A percentile compares a stretch with the other conserved stretches of the same genome.
These are phyloP conservation scores for Muricea muricata DNA, from an alignment of 92 coral and sea anemone genomes.

Conservation along the genomic window DNA sequence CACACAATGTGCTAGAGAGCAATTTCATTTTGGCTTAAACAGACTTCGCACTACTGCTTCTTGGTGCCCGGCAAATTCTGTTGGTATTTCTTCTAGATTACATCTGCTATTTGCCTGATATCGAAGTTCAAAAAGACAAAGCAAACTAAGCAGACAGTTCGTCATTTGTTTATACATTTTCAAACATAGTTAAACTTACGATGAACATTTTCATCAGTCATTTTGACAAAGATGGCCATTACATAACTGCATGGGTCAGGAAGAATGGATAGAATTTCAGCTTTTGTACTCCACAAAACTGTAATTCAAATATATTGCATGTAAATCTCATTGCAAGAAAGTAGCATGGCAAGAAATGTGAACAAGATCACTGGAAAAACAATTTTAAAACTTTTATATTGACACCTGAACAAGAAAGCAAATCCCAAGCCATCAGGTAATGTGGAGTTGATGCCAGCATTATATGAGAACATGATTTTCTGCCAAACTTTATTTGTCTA, in stretches of 20 bases:
- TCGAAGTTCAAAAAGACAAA: neutral
- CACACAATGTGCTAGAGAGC: too few species aligned
- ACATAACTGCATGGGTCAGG: constrained; percentile 80
- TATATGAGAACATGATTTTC: constrained; percentile 71
- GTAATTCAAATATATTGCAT: constrained; percentile 9
- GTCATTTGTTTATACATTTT: too few species aligned
- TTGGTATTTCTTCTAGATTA: too few species aligned
- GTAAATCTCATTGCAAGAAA: neutral
- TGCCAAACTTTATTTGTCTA: constrained; percentile 76
- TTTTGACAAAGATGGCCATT: constrained; percentile 75
- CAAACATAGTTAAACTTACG: constrained; percentile 83
- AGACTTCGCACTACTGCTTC: too few species aligned
- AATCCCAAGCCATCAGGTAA: constrained; percentile 78
- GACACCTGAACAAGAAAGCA: constrained; percentile 76
- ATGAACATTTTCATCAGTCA: constrained; percentile 66
- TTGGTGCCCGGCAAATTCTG: too few species aligned
- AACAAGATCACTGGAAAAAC: too few species aligned
- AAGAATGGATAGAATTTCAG: constrained; percentile 64
- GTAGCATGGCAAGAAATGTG: too few species aligned
- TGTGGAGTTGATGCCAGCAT: constrained; percentile 67
- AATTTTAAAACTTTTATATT: neutral
- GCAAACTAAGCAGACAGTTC: neutral
- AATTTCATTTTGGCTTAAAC: too few species aligned
- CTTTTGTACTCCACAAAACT: constrained; percentile 91
- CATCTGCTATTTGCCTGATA: neutral